Conservation (phyloP, 2,797 vertebrate species). For the Morelia viridis region DNA sequence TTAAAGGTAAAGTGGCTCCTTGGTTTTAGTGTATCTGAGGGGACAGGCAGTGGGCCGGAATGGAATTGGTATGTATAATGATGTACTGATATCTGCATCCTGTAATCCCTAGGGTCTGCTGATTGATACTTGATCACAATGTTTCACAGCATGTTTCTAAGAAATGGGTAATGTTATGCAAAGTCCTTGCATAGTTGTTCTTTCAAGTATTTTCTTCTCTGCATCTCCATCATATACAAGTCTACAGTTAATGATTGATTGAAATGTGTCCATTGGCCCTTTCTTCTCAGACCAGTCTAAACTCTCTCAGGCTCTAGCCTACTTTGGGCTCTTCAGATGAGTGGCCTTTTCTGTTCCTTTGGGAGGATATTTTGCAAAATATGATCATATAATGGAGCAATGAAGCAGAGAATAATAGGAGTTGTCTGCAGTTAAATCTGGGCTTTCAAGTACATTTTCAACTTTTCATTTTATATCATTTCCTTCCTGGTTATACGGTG, state of each 20-base stretch:
- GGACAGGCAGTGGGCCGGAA: not conserved
- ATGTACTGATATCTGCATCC: not conserved
- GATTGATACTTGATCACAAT: not conserved
- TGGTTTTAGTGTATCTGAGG: not conserved
- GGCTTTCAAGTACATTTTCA: not conserved
- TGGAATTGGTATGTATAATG: not conserved
- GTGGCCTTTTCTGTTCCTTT: not conserved
- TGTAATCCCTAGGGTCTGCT: conserved; percentile 8
- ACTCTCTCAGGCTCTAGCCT: not conserved
- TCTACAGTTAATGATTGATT: not conserved
- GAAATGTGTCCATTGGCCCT: conserved; percentile 17
- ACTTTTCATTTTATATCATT: not conserved
- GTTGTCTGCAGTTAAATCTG: not conserved
- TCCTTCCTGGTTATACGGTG: conserved; percentile 29
- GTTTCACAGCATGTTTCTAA: not conserved
- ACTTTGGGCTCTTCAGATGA: not conserved
- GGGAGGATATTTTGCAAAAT: not conserved
- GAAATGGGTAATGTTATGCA: not conserved
- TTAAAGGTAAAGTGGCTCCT: conserved; percentile 84
- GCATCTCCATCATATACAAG: not conserved
- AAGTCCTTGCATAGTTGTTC: not conserved
- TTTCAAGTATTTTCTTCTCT: not conserved
- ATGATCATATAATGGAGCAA: not conserved
- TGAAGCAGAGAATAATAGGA: not conserved
- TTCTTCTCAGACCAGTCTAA: not conserved